Evolutionary conservation across 2,888 invertebrate genomes (phyloP).

Genomic region (Thecocarcelia acutangulata): DNA sequence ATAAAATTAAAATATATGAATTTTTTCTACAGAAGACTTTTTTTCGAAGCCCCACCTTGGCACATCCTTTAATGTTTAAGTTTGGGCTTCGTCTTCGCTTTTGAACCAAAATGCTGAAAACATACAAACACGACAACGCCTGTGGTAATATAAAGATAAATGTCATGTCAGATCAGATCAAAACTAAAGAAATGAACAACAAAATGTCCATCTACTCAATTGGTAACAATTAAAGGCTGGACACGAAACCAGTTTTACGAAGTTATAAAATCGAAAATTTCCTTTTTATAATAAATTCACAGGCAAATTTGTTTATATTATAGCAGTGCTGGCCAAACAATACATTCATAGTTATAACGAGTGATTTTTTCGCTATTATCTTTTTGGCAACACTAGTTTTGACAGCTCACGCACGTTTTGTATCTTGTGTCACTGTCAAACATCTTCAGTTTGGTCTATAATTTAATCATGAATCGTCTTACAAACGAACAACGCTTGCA

Average conservation of each 20-base stretch:
- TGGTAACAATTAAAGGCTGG: conserved; percentile 26
- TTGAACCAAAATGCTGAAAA: conserved; percentile 20
- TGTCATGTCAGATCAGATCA: conserved; percentile 69
- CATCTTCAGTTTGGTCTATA: too few species aligned
- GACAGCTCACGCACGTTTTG: too few species aligned
- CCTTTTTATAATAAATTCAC: too few species aligned
- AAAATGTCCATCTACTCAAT: conserved; percentile 14
- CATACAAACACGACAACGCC: conserved; percentile 69
- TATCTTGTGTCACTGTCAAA: too few species aligned
- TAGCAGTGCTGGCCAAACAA: too few species aligned
- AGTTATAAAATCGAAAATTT: not conserved
- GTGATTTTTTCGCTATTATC: too few species aligned
- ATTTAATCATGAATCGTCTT: too few species aligned
- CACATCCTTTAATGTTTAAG: conserved; percentile 23
- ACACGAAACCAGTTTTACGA: not conserved
- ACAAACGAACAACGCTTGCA: too few species aligned
- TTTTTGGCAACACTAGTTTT: too few species aligned
- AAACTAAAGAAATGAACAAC: conserved; percentile 42
- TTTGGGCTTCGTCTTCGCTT: not conserved
- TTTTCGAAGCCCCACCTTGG: conserved; percentile 28
- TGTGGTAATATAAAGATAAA: conserved; percentile 71
- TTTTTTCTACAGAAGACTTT: not conserved
- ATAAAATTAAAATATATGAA: too few species aligned
- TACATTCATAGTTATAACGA: too few species aligned
- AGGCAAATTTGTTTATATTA: too few species aligned